These are phyloP conservation scores for Euproctis similis DNA, from an alignment of 2,888 invertebrate species.

Conservation along the genomic window DNA sequence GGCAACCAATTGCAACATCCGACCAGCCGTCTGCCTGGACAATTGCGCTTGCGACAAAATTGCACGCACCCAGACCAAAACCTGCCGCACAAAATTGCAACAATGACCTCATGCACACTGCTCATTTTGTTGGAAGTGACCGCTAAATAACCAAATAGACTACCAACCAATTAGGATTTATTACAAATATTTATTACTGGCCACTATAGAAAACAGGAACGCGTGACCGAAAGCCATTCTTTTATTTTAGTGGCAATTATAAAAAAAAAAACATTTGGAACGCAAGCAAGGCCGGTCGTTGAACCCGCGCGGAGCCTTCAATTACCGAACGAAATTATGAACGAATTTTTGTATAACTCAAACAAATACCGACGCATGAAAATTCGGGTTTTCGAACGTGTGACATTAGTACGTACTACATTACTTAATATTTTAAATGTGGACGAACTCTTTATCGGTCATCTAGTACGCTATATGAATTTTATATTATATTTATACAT, in stretches of 20 bases:
- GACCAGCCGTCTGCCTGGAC: constrained; percentile 53
- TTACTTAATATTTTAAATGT: constrained; percentile 56
- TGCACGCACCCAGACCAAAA: constrained; percentile 33
- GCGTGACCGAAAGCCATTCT: constrained; percentile 54
- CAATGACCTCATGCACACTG: constrained; percentile 53
- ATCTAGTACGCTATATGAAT: constrained; percentile 57
- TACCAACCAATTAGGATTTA: constrained; percentile 22
- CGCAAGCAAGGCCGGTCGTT: constrained; percentile 55
- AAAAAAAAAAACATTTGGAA: constrained; percentile 43
- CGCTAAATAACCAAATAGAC: constrained; percentile 30
- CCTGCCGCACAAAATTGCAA: constrained; percentile 40
- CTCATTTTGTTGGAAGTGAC: constrained; percentile 29
- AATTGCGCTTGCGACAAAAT: constrained; percentile 42
- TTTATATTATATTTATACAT: too few species aligned
- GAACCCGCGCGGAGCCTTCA: constrained; percentile 34
- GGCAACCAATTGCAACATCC: constrained; percentile 56
- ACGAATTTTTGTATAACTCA: constrained; percentile 20
- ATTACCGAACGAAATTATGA: constrained; percentile 34
- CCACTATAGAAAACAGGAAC: constrained; percentile 14
- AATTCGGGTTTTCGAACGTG: constrained; percentile 3
- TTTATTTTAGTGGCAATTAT: constrained; percentile 50
- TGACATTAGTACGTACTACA: constrained; percentile 50
- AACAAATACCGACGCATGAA: constrained; percentile 8
- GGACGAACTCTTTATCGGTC: constrained; percentile 64
- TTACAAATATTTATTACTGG: constrained; percentile 19